Percentiles rank a stretch among this genome's conserved stretches.
Evolutionary conservation across 2,113 vertebrate genomes (phyloP).

Genomic region (Neoarius graeffei): DNA sequence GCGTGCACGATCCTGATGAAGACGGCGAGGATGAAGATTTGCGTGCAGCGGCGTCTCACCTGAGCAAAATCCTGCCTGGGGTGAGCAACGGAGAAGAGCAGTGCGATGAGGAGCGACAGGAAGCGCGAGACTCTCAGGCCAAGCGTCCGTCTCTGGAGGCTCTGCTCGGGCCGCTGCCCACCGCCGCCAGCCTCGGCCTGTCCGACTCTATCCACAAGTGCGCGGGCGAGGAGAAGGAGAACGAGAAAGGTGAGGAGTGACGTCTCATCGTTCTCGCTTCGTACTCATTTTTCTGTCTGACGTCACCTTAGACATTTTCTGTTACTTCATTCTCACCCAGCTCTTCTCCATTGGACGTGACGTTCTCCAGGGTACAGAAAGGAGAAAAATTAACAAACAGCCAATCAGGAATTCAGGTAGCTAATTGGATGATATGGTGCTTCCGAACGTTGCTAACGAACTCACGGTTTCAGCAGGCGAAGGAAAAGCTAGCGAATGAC

Average conservation of each 20-base stretch:
- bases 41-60: conserved; percentile 83
- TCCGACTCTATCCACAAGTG: conserved; percentile 80
- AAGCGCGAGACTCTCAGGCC: conserved; percentile 34
- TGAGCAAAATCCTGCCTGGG: conserved; percentile 80
- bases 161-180: conserved; percentile 86
- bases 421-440: not conserved
- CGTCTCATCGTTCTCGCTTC: not conserved
- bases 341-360: not conserved
- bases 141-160: conserved; percentile 76
- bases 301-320: not conserved
- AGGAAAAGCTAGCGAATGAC: not conserved
- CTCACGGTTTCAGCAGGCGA: not conserved
- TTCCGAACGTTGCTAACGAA: not conserved
- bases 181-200: conserved; percentile 87
- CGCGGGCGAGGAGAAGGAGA: conserved; percentile 74
- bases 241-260: conserved; percentile 77
- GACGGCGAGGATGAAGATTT: conserved; percentile 83
- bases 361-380: not conserved
- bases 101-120: not conserved
- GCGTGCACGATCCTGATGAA: conserved; percentile 66
- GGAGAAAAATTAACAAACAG: not conserved
- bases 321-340: not conserved
- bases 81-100: conserved; percentile 47
- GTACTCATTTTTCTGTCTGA: not conserved
- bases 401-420: not conserved